phyloP scores from a whole-genome alignment of 2,888 invertebrate species.

The Lepidochrysops patricia region DNA sequence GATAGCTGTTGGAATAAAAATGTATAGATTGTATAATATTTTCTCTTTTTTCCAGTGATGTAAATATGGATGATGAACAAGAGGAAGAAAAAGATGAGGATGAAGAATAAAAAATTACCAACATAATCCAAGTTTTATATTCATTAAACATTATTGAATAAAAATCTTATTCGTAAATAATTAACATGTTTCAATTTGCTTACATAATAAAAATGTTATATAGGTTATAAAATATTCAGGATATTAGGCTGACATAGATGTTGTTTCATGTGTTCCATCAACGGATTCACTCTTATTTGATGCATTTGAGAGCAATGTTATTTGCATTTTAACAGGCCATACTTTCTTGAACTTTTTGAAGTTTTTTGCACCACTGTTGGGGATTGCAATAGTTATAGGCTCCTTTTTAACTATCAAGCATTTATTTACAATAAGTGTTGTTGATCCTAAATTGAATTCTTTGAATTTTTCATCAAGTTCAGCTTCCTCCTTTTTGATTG shows the following conservation, averaged over 20 bases:
- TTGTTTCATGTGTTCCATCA: not conserved
- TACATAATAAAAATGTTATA: not conserved
- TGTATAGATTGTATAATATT: not conserved
- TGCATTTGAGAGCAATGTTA: slow-evolving; percentile 39
- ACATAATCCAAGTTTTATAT: slow-evolving; percentile 18
- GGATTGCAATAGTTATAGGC: slow-evolving; percentile 31
- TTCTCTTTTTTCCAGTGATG: slow-evolving; percentile 27
- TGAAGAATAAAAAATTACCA: slow-evolving; percentile 22
- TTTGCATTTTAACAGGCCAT: slow-evolving; percentile 57
- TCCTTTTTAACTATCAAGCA: slow-evolving; percentile 57
- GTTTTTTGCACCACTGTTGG: slow-evolving; percentile 37
- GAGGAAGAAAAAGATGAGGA: slow-evolving; percentile 22
- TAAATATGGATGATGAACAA: slow-evolving; percentile 22
- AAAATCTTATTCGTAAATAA: slow-evolving; percentile 4
- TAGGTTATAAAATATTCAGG: not conserved
- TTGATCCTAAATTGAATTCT: slow-evolving; percentile 49
- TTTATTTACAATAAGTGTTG: slow-evolving; percentile 43
- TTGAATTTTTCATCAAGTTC: slow-evolving; percentile 50
- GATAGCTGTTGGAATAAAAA: too few relatives aligned
- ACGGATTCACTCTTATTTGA: slow-evolving; percentile 8
- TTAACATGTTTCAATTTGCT: not conserved
- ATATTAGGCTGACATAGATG: not conserved
- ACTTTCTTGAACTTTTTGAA: slow-evolving; percentile 67
- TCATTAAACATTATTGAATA: slow-evolving; percentile 1
- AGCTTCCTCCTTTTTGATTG: slow-evolving; percentile 43